Evolutionary conservation across 2,888 invertebrate genomes (phyloP), one percentile per base, ranked within the genome.

Genomic region (Hypsopygia costalis): DNA sequence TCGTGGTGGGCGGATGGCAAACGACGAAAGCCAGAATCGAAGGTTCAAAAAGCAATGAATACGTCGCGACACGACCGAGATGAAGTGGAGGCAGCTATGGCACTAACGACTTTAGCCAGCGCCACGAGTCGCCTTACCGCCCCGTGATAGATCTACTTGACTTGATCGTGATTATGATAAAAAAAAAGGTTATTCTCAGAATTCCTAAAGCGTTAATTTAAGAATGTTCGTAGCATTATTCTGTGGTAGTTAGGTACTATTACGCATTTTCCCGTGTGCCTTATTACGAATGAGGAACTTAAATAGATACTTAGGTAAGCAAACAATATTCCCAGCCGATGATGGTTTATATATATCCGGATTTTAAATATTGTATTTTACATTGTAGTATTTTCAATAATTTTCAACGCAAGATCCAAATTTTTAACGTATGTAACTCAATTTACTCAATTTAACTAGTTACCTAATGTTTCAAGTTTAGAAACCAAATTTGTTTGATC

Each of bases 1-100:
- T 90, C 93, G 1, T 92, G 92, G 73, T 93, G 93, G 93, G 79
- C 74, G 6, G 82, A 82, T 40, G 81, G 70, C 5, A 75, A 68
- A 47, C 64, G 78, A 44, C 72, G 77, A 40, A 80, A 73, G 46
- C 51, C 64, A 8, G 81, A 81, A n/a, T 36, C 55, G 8, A 73
- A 69, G 47, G 43, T 60, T 1, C 79, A 69, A 40, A 53, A 66
- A 21, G 46, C 75, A 49, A 47, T 81, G 43, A 78, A 71, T 29
- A 63, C 73, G 1, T 47, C 72, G 1, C 69, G 74, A 38, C 93
- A 94, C 65, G 93, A 92, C 39, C 90, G 92, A 55, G 94, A 94
- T 62, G 94, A 94, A 65, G 86, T 94, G 11, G 94, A 94, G 63
- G 94, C 94, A 0, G 94, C 94, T 0, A 93, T 94, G 47, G 94